Percentiles rank a stretch among this genome's conserved stretches.
These are phyloP conservation scores for Thecophora atra DNA, from an alignment of 2,888 invertebrate genomes.

Conservation along the genomic window DNA sequence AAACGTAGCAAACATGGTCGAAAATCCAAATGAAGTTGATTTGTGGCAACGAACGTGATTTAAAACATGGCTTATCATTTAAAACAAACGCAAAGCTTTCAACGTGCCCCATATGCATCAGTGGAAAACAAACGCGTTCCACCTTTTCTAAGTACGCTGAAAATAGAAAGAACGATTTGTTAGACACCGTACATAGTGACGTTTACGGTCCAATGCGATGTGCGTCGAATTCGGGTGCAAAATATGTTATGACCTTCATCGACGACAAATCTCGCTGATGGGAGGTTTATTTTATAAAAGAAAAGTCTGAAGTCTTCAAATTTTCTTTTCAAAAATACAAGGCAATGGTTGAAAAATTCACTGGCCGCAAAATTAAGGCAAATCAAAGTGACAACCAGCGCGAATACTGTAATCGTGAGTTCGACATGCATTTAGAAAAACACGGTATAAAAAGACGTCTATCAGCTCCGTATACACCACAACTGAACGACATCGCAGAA, in stretches of 20 bases:
- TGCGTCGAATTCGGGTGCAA: too few species aligned
- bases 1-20: background rate
- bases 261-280: conserved; percentile 20
- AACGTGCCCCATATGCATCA: background rate
- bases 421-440: conserved; percentile 39
- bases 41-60: conserved; percentile 38
- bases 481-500: conserved; percentile 47
- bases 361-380: conserved; percentile 39
- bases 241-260: too few species aligned
- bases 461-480: conserved; percentile 42
- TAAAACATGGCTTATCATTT: conserved; percentile 35
- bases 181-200: too few species aligned
- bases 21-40: conserved; percentile 32
- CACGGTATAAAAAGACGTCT: conserved; percentile 43
- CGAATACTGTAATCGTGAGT: conserved; percentile 44
- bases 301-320: conserved; percentile 40
- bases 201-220: too few species aligned
- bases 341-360: conserved; percentile 34
- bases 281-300: conserved; percentile 40
- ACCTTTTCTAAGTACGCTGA: conserved; percentile 33
- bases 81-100: background rate
- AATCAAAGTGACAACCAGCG: conserved; percentile 43
- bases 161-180: background rate
- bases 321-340: conserved; percentile 40
- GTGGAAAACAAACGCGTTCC: conserved; percentile 34